Base-by-base conservation (phyloP, 2,888 invertebrate species). In the Apocheima hispidaria region DNA sequence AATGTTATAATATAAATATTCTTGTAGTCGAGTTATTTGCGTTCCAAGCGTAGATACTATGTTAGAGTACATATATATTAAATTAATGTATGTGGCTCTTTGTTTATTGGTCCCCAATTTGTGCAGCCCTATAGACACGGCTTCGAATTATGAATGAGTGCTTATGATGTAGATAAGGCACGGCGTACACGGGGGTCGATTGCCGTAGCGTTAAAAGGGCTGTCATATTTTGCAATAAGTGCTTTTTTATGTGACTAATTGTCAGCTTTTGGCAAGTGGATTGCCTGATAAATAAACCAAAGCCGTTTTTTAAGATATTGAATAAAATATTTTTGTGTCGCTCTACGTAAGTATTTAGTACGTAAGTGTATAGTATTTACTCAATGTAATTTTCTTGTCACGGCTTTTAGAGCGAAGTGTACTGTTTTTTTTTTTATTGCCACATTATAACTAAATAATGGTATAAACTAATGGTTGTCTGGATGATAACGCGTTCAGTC, bases 161-260 rank as follows among this genome's bases (percentile, higher is more conserved):
- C 70, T 70, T 65, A 70, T 69, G 78, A 79, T 76, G 75, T 60
- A 81, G 85, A 86, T 85, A 84, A 70, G 77, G 75, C 86, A 85
- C 83, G 82, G 44, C 44, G 12, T 10, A 33, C 48, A 38, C 10
- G 41, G 18, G 30, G 38, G 48, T 35, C 48, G 53, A 46, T 43
- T 49, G 56, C 33, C 51, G 10, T 46, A 20, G 14, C 46, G 52
- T 21, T 46, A 50, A 56, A 62, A 53, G 30, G 51, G 44, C 61
- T 36, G 56, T 53, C 61, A 41, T 62, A 46, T 56, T 55, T 52
- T 40, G 40, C 44, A 51, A 60, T 40, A 57, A 46, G 49, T 36
- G 57, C 51, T 43, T 49, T 56, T 57, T 53, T 43, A 30, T 41
- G 33, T 33, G 51, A 51, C 55, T 60, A 48, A 52, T 58, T 59